Evolutionary conservation across 1,140 invertebrate genomes (phyloP).

Genomic region (Drosophila jambulina): DNA sequence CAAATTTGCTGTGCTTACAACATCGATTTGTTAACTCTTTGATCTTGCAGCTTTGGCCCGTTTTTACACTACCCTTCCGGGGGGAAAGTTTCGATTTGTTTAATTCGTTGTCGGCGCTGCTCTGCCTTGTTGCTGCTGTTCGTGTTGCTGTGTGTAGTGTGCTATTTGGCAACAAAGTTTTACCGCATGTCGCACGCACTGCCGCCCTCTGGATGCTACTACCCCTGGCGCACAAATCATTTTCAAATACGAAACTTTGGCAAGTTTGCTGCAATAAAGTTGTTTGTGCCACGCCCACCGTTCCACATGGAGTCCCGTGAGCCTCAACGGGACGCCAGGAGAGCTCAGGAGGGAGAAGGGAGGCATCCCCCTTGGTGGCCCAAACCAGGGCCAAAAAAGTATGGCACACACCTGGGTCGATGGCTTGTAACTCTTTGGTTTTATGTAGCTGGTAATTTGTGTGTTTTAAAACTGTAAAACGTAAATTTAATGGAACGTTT

Average conservation of each 20-base stretch:
- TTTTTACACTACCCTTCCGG: neutral
- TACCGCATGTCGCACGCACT: slow-evolving; percentile 66
- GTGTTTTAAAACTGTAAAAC: slow-evolving; percentile 78
- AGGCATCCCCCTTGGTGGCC: too few species aligned
- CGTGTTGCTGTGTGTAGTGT: slow-evolving; percentile 14
- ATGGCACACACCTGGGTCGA: slow-evolving; percentile 36
- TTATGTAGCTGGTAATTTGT: slow-evolving; percentile 77
- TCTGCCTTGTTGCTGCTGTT: slow-evolving; percentile 23
- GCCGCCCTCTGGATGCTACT: slow-evolving; percentile 5
- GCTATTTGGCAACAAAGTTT: slow-evolving; percentile 76
- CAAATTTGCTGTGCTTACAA: neutral
- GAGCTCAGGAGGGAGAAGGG: neutral
- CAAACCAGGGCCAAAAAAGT: neutral
- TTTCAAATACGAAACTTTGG: slow-evolving; percentile 78
- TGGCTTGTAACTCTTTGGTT: slow-evolving; percentile 66
- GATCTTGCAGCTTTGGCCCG: slow-evolving; percentile 8
- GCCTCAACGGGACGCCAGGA: neutral
- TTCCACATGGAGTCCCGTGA: slow-evolving; percentile 9
- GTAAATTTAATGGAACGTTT: slow-evolving; percentile 82
- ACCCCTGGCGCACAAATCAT: slow-evolving; percentile 63
- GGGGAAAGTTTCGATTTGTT: slow-evolving; percentile 68
- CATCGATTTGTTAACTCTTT: slow-evolving; percentile 25
- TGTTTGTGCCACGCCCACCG: slow-evolving; percentile 61
- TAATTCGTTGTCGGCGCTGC: slow-evolving; percentile 66
- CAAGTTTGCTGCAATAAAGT: slow-evolving; percentile 76